These are phyloP conservation scores for Phoeniculus purpureus DNA, from an alignment of 2,797 vertebrate species.

Conservation along the genomic window DNA sequence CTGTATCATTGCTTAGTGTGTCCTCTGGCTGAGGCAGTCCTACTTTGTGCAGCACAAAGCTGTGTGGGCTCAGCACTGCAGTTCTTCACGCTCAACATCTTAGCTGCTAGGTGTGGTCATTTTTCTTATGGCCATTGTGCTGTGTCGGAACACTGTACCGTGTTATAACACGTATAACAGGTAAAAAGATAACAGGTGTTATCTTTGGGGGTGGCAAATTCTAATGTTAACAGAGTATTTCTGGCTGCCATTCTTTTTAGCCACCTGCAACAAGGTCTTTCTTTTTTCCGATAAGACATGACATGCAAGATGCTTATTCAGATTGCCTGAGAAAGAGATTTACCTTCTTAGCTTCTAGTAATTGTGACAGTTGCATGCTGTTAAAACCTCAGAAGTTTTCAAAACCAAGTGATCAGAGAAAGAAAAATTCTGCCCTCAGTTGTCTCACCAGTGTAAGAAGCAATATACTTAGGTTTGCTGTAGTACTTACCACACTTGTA, in stretches of 20 bases:
- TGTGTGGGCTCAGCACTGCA: neutral
- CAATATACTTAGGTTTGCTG: neutral
- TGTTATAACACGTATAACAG: too few relatives aligned
- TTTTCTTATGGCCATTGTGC: neutral
- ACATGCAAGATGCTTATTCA: accelerated
- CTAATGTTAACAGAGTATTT: neutral
- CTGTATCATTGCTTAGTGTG: accelerated
- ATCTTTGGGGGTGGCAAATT: neutral
- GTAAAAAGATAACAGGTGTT: too few relatives aligned
- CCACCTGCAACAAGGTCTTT: neutral
- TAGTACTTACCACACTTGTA: neutral
- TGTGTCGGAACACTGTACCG: neutral
- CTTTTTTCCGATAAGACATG: neutral
- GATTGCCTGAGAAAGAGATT: neutral
- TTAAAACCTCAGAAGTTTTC: neutral
- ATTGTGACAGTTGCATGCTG: neutral
- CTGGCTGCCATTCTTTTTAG: neutral
- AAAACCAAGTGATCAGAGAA: neutral
- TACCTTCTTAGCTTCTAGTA: neutral
- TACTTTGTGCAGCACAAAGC: neutral
- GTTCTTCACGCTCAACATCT: neutral
- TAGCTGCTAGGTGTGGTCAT: accelerated
- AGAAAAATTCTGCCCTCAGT: neutral
- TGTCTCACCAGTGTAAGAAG: neutral
- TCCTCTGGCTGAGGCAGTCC: neutral